Evolutionary conservation across 2,888 invertebrate genomes (phyloP).

Genomic region (Callyntrura guangdongensis): DNA sequence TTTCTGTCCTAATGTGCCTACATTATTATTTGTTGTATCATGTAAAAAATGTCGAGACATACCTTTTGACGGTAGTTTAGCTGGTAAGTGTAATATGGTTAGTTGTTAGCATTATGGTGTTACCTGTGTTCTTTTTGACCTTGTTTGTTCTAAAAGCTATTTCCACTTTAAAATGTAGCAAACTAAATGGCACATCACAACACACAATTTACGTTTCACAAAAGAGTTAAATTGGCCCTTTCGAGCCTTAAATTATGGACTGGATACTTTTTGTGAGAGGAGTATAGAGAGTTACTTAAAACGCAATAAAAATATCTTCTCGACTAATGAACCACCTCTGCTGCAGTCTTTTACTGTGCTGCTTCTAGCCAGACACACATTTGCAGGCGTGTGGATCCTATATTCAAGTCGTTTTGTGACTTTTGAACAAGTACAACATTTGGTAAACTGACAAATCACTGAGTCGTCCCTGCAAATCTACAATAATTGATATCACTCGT

Average conservation of each 20-base stretch:
- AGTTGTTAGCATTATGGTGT: neutral
- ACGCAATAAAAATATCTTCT: constrained; percentile 44
- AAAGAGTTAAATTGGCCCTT: constrained; percentile 45
- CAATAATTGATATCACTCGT: constrained; percentile 54
- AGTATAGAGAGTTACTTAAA: constrained; percentile 29
- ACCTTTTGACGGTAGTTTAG: neutral
- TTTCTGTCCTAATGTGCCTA: constrained; percentile 30
- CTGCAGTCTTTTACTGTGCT: neutral
- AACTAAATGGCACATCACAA: constrained; percentile 23
- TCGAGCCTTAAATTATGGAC: constrained; percentile 61
- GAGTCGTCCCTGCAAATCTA: constrained; percentile 46
- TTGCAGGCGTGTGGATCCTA: constrained; percentile 14
- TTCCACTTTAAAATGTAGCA: constrained; percentile 53
- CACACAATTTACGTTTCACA: constrained; percentile 62
- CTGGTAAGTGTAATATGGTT: neutral
- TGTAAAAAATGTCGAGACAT: constrained; percentile 10
- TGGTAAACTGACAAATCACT: constrained; percentile 28
- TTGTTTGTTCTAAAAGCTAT: constrained; percentile 32
- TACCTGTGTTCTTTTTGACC: constrained; percentile 13
- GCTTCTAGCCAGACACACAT: neutral
- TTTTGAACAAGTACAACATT: constrained; percentile 58
- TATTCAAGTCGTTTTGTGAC: constrained; percentile 61
- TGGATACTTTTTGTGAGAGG: constrained; percentile 29
- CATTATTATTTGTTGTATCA: neutral
- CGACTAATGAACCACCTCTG: constrained; percentile 28